A percentile compares a stretch with the other conserved stretches of the same genome.
These are phyloP conservation scores for Polydesmus complanatus DNA, from an alignment of 2,888 invertebrate species.

Conservation along the genomic window DNA sequence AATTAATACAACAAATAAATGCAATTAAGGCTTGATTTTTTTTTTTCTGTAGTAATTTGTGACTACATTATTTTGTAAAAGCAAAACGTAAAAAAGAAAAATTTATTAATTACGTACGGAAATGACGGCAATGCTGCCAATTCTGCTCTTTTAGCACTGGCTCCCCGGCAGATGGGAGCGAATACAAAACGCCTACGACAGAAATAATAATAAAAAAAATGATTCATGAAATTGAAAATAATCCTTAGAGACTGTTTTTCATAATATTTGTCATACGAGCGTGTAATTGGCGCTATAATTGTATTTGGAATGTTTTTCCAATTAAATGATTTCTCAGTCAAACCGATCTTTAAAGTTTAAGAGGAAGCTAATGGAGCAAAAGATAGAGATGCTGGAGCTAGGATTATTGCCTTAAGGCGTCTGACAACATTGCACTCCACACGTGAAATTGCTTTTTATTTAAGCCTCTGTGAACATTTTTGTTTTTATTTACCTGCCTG, in stretches of 20 bases:
- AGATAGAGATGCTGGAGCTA: background rate
- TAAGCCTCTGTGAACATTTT: no score
- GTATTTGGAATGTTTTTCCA: background rate
- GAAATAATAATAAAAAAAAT: background rate
- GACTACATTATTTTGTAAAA: no score
- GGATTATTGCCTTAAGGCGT: background rate
- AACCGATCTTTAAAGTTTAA: background rate
- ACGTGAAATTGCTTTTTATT: no score
- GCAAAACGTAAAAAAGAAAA: no score
- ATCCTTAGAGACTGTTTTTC: background rate
- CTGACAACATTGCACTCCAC: background rate
- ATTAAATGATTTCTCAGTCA: background rate
- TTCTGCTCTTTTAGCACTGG: slow-evolving; percentile 9
- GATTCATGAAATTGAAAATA: background rate
- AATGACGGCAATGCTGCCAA: slow-evolving; percentile 5
- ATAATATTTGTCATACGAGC: background rate
- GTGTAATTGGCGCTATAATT: background rate
- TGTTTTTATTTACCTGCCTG: no score
- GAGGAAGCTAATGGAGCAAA: background rate
- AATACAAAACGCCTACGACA: slow-evolving; percentile 3
- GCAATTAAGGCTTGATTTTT: no score
- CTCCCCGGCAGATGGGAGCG: slow-evolving; percentile 8
- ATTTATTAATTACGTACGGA: background rate
- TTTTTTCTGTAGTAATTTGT: no score
- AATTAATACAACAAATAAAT: no score